Percentiles rank a stretch among this genome's conserved stretches.
Evolutionary conservation across 2,797 vertebrate genomes (phyloP).

Genomic region (Dicrostonyx torquatus): DNA sequence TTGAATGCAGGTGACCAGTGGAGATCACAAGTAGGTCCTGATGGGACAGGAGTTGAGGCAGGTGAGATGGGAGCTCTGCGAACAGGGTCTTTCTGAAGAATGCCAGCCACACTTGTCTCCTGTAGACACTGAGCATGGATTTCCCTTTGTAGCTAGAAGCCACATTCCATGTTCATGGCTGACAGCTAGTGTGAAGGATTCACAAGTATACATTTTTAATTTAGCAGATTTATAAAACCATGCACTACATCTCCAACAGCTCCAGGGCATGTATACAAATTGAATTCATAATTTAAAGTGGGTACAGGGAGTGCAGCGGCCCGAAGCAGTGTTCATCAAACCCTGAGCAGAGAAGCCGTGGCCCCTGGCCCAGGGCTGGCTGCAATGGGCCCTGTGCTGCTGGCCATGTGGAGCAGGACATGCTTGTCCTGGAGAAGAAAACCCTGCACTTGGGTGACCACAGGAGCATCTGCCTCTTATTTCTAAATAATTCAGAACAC

Average conservation of each 20-base stretch:
- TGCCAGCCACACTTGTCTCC: accelerated
- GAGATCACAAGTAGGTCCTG: neutral
- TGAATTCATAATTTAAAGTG: slow-evolving; percentile 77
- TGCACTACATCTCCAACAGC: slow-evolving; percentile 58
- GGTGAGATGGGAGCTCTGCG: neutral
- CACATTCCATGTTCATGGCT: neutral
- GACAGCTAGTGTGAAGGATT: slow-evolving; percentile 38
- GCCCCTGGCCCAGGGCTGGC: neutral
- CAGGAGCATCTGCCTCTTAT: neutral
- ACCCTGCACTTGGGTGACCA: neutral
- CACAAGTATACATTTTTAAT: slow-evolving; percentile 71
- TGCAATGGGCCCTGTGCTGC: neutral
- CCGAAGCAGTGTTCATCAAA: neutral
- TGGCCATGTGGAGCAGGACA: neutral
- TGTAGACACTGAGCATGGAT: neutral
- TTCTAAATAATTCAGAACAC: slow-evolving; percentile 42
- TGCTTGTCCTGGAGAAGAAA: neutral
- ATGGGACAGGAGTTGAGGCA: neutral
- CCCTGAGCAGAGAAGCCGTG: neutral
- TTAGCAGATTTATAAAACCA: slow-evolving; percentile 75
- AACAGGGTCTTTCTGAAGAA: neutral
- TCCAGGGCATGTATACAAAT: slow-evolving; percentile 73
- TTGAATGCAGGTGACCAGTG: neutral
- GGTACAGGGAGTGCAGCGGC: slow-evolving; percentile 43
- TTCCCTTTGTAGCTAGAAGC: neutral